These are phyloP conservation scores for Tapirus terrestris DNA, from an alignment of 2,113 vertebrate species.

Conservation along the genomic window DNA sequence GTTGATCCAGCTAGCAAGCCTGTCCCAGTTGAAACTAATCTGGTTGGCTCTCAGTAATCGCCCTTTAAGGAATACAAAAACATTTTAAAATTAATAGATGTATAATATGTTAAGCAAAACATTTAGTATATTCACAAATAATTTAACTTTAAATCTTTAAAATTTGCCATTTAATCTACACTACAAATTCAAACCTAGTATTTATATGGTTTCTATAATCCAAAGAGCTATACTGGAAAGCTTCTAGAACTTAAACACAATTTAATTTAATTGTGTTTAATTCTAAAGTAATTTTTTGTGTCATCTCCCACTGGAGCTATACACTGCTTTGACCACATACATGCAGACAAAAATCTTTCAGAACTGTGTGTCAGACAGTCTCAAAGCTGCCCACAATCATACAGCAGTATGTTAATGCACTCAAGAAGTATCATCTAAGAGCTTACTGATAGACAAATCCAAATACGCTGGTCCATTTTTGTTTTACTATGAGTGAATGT, in stretches of 20 bases:
- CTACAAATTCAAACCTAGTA: background rate
- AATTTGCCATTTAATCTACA: background rate
- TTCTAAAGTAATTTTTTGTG: background rate
- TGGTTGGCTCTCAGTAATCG: conserved; percentile 97
- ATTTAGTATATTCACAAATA: background rate
- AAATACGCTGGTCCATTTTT: background rate
- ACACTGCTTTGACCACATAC: background rate
- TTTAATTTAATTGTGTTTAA: background rate
- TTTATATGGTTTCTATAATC: background rate
- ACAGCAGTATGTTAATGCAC: background rate
- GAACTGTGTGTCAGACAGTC: background rate
- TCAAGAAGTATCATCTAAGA: background rate
- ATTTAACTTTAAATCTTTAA: conserved; percentile 4
- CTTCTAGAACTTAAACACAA: background rate
- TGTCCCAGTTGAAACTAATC: conserved; percentile 97
- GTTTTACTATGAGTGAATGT: background rate
- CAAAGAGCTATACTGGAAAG: background rate
- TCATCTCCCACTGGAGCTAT: background rate
- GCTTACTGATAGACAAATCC: background rate
- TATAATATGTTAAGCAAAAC: background rate
- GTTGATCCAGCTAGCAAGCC: conserved; percentile 99
- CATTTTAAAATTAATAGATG: background rate
- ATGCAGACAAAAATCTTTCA: background rate
- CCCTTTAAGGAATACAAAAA: conserved; percentile 84
- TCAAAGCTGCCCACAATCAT: background rate